These are phyloP conservation scores for Saxidomus purpurata DNA, from an alignment of 1,140 invertebrate genomes.

Conservation along the genomic window DNA sequence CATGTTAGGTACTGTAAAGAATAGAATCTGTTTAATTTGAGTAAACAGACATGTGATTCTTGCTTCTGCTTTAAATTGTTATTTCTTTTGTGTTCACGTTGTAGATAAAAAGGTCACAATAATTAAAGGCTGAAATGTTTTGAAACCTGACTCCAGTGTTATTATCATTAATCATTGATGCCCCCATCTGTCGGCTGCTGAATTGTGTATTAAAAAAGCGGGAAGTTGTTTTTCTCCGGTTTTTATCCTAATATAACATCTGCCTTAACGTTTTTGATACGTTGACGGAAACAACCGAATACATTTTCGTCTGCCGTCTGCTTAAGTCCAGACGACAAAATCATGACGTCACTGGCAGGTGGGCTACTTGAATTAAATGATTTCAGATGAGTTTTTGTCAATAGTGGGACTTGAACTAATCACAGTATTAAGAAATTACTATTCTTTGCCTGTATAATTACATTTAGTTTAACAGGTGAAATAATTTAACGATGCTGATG, in stretches of 20 bases:
- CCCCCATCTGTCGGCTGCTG: slow-evolving; percentile 10
- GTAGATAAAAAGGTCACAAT: slow-evolving; percentile 7
- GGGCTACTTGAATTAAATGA: slow-evolving; percentile 28
- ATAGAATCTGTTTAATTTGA: background rate
- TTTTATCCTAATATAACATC: background rate
- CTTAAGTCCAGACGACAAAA: slow-evolving; percentile 6
- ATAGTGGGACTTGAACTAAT: background rate
- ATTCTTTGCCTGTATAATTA: background rate
- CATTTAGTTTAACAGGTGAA: slow-evolving; percentile 15
- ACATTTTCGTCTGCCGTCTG: background rate
- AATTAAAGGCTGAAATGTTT: slow-evolving; percentile 14
- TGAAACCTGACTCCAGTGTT: slow-evolving; percentile 16
- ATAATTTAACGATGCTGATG: slow-evolving; percentile 13
- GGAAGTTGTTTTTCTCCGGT: background rate
- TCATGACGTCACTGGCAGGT: slow-evolving; percentile 13
- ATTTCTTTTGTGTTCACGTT: background rate
- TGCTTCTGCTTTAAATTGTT: slow-evolving; percentile 15
- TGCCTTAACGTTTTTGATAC: background rate
- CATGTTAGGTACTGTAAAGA: background rate
- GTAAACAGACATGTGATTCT: background rate
- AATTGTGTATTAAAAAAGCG: slow-evolving; percentile 29
- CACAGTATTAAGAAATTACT: slow-evolving; percentile 19
- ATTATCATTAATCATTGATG: slow-evolving; percentile 26
- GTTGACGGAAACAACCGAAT: slow-evolving; percentile 19
- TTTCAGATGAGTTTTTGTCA: slow-evolving; percentile 6